phyloP scores from a whole-genome alignment of 2,888 invertebrate genomes.

The Hyposoter didymator region DNA sequence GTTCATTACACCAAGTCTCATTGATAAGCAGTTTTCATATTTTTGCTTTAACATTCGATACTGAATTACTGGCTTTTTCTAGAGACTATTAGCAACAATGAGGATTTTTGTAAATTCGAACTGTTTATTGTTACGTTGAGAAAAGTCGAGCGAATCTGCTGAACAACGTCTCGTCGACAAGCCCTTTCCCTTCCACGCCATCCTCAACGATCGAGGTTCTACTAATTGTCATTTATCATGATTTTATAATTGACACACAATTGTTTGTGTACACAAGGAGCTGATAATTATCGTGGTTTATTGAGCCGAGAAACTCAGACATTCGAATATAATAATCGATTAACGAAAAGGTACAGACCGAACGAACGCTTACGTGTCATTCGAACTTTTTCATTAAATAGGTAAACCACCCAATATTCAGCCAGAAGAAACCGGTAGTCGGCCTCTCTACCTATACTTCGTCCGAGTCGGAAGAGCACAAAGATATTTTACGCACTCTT shows the following conservation, averaged over 20 bases:
- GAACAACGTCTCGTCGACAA: not conserved
- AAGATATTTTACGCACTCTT: too few species aligned
- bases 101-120: not conserved
- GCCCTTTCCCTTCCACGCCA: constrained; percentile 38
- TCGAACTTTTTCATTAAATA: constrained; percentile 14
- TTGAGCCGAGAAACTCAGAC: not conserved
- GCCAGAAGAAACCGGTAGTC: not conserved
- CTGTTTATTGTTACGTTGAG: not conserved
- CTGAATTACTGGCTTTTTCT: not conserved
- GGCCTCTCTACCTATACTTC: not conserved
- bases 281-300: constrained; percentile 25
- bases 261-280: not conserved
- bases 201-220: not conserved
- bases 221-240: not conserved
- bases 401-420: constrained; percentile 5
- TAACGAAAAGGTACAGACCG: constrained; percentile 34
- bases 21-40: not conserved
- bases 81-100: not conserved
- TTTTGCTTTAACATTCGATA: not conserved
- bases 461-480: too few species aligned
- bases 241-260: constrained; percentile 1
- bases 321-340: constrained; percentile 29
- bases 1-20: not conserved
- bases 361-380: constrained; percentile 21
- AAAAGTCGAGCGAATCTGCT: not conserved